Conservation (phyloP, 2,888 invertebrate species). For the Hypena proboscidalis region DNA sequence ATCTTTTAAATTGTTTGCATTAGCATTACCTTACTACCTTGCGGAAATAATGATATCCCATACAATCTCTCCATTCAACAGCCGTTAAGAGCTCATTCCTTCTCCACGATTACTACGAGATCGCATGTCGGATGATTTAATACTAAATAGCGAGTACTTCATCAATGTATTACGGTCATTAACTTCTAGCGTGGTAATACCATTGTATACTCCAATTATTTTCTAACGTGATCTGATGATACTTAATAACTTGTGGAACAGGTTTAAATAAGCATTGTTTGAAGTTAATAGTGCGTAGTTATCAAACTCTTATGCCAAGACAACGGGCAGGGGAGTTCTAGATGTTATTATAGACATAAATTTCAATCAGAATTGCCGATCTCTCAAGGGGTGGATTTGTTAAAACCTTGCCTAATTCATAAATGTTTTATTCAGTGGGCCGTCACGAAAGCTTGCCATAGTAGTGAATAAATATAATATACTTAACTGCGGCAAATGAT, state of each 20-base stretch:
- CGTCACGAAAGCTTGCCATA: constrained; percentile 42
- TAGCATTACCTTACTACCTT: constrained; percentile 41
- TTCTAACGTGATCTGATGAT: neutral
- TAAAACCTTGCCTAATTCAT: constrained; percentile 41
- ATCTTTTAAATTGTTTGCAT: constrained; percentile 30
- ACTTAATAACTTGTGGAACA: neutral
- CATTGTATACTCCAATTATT: constrained; percentile 1
- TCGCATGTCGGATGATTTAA: constrained; percentile 1
- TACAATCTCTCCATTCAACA: constrained; percentile 24
- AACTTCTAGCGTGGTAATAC: neutral
- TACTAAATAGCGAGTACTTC: neutral
- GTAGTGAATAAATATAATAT: constrained; percentile 32
- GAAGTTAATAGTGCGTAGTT: too few relatives aligned
- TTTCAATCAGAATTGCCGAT: constrained; percentile 12
- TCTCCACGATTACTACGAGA: neutral
- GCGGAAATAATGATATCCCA: constrained; percentile 43
- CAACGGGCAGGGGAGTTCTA: too few relatives aligned
- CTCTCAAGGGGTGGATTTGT: constrained; percentile 20
- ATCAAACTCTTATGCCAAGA: too few relatives aligned
- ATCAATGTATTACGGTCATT: neutral
- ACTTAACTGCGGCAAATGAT: constrained; percentile 28
- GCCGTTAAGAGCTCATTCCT: neutral
- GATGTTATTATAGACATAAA: too few relatives aligned
- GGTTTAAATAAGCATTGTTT: constrained; percentile 5
- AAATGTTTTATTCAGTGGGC: constrained; percentile 53